Evolutionary conservation across 2,888 invertebrate species (phyloP).

Genomic region (Bembecia ichneumoniformis): DNA sequence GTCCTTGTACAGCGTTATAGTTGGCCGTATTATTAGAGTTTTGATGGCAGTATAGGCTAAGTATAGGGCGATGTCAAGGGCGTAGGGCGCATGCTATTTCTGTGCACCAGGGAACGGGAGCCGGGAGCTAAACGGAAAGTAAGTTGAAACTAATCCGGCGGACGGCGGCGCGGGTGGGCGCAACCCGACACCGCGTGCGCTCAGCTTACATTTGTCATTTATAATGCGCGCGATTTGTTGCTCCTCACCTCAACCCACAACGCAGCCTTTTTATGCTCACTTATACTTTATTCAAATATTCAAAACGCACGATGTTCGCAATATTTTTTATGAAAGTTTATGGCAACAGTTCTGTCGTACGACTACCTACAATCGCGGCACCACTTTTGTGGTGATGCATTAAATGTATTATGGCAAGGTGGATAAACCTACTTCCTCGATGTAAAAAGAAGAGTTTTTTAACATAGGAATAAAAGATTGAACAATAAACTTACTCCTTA

Average conservation of each 20-base stretch:
- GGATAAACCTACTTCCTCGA: no score
- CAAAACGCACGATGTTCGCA: slow-evolving; percentile 41
- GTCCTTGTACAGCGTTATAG: background rate
- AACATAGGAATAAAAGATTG: no score
- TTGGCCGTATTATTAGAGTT: slow-evolving; percentile 19
- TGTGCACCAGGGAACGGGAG: slow-evolving; percentile 21
- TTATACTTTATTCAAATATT: slow-evolving; percentile 65
- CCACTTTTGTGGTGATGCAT: background rate
- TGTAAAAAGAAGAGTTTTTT: no score
- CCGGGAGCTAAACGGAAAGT: slow-evolving; percentile 51
- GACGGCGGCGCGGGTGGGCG: slow-evolving; percentile 48
- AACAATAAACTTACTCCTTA: no score
- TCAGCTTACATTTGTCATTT: slow-evolving; percentile 70
- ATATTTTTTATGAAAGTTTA: slow-evolving; percentile 56
- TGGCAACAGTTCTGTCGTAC: slow-evolving; percentile 40
- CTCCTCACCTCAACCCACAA: slow-evolving; percentile 46
- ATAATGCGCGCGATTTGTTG: slow-evolving; percentile 72
- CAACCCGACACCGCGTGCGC: slow-evolving; percentile 60
- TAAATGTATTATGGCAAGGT: background rate
- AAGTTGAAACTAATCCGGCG: slow-evolving; percentile 63
- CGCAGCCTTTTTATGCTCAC: slow-evolving; percentile 55
- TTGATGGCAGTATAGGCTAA: slow-evolving; percentile 42
- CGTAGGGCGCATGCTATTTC: slow-evolving; percentile 46
- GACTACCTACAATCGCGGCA: slow-evolving; percentile 11
- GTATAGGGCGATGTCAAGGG: slow-evolving; percentile 42